Conservation (phyloP, 2,888 invertebrate species). For the Unio delphinus region DNA sequence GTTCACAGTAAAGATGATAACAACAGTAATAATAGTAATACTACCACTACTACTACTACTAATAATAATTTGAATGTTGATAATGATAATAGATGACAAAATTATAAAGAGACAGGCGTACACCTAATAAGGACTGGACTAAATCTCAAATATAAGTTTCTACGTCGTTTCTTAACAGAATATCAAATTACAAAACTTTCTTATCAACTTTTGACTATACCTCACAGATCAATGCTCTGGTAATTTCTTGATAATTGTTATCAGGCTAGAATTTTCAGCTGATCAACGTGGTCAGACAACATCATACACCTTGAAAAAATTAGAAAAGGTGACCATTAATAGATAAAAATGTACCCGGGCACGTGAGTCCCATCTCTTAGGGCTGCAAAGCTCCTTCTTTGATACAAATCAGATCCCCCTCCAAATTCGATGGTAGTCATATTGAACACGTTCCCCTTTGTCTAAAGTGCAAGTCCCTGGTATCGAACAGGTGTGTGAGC, state of each 20-base stretch:
- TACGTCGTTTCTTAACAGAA: too few relatives aligned
- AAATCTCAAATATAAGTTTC: too few relatives aligned
- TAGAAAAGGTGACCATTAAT: neutral
- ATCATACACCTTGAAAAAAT: neutral
- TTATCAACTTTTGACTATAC: neutral
- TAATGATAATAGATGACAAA: too few relatives aligned
- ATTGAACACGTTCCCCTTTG: constrained; percentile 15
- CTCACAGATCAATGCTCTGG: neutral
- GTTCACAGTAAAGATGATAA: too few relatives aligned
- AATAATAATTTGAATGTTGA: too few relatives aligned
- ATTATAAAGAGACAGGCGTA: too few relatives aligned
- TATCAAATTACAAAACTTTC: too few relatives aligned
- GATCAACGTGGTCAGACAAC: neutral
- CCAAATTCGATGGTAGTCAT: constrained; percentile 69
- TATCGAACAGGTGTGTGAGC: constrained; percentile 11
- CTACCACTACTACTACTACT: too few relatives aligned
- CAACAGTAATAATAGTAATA: too few relatives aligned
- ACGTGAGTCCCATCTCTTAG: constrained; percentile 70
- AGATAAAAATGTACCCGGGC: constrained; percentile 65
- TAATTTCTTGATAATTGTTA: neutral
- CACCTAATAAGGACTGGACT: too few relatives aligned
- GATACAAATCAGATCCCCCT: constrained; percentile 68
- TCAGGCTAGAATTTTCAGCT: neutral
- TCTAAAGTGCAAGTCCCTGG: neutral
- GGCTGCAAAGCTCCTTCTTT: constrained; percentile 65